phyloP scores from a whole-genome alignment of 1,140 invertebrate species.

The Tribolium madens region DNA sequence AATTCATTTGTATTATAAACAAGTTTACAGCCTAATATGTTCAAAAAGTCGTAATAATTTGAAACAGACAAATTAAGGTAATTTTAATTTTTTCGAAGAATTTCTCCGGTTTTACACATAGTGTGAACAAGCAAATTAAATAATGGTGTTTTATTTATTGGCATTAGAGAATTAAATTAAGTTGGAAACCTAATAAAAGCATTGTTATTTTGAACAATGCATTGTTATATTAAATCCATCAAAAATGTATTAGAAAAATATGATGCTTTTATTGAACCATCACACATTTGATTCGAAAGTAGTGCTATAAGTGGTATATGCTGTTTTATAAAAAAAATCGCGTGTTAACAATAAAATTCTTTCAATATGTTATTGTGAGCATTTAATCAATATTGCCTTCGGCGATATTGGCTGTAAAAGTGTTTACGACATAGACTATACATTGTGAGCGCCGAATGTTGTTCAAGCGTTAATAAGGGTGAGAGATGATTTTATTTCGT shows the following conservation, averaged over 20 bases:
- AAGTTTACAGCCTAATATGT: not conserved
- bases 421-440: not conserved
- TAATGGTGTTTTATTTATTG: not conserved
- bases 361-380: not conserved
- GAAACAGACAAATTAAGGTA: not conserved
- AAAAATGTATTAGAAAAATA: not conserved
- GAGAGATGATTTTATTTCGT: not conserved
- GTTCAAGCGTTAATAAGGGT: not conserved
- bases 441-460: not conserved
- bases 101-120: not conserved
- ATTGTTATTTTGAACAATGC: too few relatives aligned
- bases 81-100: not conserved
- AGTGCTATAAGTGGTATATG: not conserved
- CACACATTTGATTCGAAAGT: not conserved
- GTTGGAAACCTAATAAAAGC: too few relatives aligned
- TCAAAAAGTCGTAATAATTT: not conserved
- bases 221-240: not conserved
- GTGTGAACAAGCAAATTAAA: not conserved
- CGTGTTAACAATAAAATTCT: not conserved
- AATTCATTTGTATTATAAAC: not conserved
- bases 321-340: not conserved
- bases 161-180: too few relatives aligned
- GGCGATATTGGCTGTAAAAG: not conserved
- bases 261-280: not conserved
- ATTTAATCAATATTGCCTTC: not conserved